phyloP scores from a whole-genome alignment of 2,797 vertebrate species.

The Onychomys arenicola region DNA sequence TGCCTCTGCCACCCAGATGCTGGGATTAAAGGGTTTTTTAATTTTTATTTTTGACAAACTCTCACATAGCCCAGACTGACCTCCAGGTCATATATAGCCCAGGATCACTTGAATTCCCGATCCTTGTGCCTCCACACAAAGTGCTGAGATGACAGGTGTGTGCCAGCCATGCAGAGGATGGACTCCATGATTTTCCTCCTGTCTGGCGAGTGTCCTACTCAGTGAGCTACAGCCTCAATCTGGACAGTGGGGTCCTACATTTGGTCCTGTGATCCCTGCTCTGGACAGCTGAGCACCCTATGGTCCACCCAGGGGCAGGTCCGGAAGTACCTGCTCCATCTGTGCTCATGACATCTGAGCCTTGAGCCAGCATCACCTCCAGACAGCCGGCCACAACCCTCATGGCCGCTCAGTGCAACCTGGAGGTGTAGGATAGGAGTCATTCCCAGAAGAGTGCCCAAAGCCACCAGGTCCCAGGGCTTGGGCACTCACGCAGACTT shows the following conservation, averaged over 20 bases:
- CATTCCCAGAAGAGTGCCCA: background rate
- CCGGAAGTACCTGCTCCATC: slow-evolving; percentile 92
- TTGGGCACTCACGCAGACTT: slow-evolving; percentile 88
- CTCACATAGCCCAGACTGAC: background rate
- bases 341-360: slow-evolving; percentile 89
- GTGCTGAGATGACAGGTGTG: background rate
- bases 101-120: background rate
- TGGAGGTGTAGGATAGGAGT: slow-evolving; percentile 77
- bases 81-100: background rate
- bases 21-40: background rate
- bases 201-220: background rate
- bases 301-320: background rate
- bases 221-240: background rate
- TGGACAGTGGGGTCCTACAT: background rate
- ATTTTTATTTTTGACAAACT: background rate
- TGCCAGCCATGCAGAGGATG: too few species aligned
- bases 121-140: background rate
- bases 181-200: background rate
- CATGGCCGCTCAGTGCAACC: slow-evolving; percentile 93
- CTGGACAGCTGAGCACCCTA: background rate
- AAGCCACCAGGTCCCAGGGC: background rate
- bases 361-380: slow-evolving; percentile 94
- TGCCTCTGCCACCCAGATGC: background rate
- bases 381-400: slow-evolving; percentile 93
- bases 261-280: background rate